Conservation (phyloP, 2,888 invertebrate genomes). For the Hydropsyche betteni region DNA sequence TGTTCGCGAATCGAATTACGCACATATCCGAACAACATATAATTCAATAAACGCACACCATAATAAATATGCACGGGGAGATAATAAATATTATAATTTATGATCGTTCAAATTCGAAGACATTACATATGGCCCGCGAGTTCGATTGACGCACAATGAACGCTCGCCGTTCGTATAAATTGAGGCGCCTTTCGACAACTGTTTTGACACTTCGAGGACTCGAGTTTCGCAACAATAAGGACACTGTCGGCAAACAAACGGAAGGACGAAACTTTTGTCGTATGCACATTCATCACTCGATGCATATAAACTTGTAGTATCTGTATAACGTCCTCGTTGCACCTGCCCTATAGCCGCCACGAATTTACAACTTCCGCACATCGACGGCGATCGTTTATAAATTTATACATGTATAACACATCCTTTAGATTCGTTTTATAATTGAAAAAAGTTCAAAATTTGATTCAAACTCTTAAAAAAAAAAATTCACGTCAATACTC, state of each 20-base stretch:
- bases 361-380: conserved; percentile 51
- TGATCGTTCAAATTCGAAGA: no score
- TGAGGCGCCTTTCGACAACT: conserved; percentile 4
- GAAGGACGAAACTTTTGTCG: conserved; percentile 16
- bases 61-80: no score
- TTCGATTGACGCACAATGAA: conserved; percentile 14
- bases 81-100: no score
- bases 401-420: no score
- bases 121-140: no score
- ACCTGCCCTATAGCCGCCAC: conserved; percentile 32
- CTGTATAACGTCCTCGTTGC: conserved; percentile 28
- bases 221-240: background rate
- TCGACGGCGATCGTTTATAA: background rate
- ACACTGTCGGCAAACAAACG: conserved; percentile 27
- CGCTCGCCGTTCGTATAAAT: background rate
- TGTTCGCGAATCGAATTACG: conserved; percentile 14
- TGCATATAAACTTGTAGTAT: background rate
- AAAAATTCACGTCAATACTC: no score
- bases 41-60: no score
- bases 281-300: conserved; percentile 9
- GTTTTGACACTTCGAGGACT: conserved; percentile 31
- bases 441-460: background rate
- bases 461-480: background rate
- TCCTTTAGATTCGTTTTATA: no score
- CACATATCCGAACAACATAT: no score